These are phyloP conservation scores for Acipenser ruthenus DNA, from an alignment of 2,797 vertebrate genomes.

Conservation along the genomic window DNA sequence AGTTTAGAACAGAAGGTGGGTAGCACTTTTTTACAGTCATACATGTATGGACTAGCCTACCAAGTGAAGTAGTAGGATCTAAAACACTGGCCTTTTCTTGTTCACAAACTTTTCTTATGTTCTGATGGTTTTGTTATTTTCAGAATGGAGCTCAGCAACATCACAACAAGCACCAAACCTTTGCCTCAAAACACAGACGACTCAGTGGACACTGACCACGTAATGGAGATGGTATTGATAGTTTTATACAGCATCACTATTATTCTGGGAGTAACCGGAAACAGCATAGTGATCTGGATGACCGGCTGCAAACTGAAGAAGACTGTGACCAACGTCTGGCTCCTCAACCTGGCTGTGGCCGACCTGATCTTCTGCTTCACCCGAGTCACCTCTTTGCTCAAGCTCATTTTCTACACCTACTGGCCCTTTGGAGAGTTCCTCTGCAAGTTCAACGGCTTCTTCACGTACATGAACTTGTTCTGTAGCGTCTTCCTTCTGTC, in stretches of 20 bases:
- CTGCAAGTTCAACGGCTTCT: constrained; percentile 67
- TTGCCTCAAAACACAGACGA: too few species aligned
- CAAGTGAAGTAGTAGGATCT: too few species aligned
- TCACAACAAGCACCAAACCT: too few species aligned
- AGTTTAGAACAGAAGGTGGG: too few species aligned
- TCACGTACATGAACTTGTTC: constrained; percentile 69
- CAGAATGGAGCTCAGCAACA: too few species aligned
- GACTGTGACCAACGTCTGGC: constrained; percentile 57
- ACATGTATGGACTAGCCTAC: too few species aligned
- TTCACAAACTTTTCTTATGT: too few species aligned
- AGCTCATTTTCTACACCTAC: constrained; percentile 51
- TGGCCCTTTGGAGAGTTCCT: constrained; percentile 56
- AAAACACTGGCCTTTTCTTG: too few species aligned
- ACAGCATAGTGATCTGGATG: constrained; percentile 58
- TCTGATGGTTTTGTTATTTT: too few species aligned
- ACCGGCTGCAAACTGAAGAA: constrained; percentile 51
- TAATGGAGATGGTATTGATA: constrained; percentile 44
- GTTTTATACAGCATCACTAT: constrained; percentile 49
- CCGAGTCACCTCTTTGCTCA: constrained; percentile 42
- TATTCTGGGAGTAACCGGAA: constrained; percentile 50
- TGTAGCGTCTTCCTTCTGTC: constrained; percentile 64
- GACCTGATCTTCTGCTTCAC: constrained; percentile 65
- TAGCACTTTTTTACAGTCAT: too few species aligned
- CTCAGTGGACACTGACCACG: constrained; percentile 25
- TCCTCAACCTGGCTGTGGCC: constrained; percentile 58